phyloP scores from a whole-genome alignment of 2,113 vertebrate genomes.

The Glaucomys volans region DNA sequence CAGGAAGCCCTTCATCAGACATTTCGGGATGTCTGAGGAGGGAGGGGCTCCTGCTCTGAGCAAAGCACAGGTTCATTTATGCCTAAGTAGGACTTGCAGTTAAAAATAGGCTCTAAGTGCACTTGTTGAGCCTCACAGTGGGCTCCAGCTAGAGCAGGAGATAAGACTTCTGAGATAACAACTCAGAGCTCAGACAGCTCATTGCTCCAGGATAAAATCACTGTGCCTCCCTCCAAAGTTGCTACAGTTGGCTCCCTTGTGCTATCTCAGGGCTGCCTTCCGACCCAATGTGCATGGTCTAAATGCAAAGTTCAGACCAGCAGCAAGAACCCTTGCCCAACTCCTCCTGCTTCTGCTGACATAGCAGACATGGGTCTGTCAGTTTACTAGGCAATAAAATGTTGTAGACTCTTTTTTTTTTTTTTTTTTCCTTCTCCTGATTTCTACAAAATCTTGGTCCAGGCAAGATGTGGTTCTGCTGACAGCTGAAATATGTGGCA shows the following conservation, averaged over 20 bases:
- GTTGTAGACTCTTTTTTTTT: neutral
- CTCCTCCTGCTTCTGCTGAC: constrained; percentile 10
- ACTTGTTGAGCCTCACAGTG: neutral
- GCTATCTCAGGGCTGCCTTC: constrained; percentile 7
- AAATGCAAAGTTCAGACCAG: constrained; percentile 75
- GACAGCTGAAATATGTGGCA: constrained; percentile 69
- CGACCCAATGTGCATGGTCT: neutral
- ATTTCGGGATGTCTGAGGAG: neutral
- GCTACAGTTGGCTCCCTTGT: neutral
- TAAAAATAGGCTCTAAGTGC: constrained; percentile 74
- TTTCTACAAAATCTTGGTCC: constrained; percentile 18
- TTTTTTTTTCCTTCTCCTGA: constrained; percentile 48
- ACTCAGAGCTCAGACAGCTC: constrained; percentile 6
- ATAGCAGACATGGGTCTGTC: neutral
- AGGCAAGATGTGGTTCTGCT: constrained; percentile 80
- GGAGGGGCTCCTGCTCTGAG: neutral
- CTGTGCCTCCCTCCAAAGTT: neutral
- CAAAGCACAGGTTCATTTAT: neutral
- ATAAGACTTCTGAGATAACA: constrained; percentile 16
- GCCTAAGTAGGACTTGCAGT: constrained; percentile 53
- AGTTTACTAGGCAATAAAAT: constrained; percentile 76
- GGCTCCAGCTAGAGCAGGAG: constrained; percentile 11
- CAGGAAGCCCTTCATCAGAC: constrained; percentile 8
- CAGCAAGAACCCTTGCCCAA: constrained; percentile 68
- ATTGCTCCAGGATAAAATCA: neutral